Conservation (phyloP, 2,113 vertebrate genomes). For the Coptodon rendalli region DNA sequence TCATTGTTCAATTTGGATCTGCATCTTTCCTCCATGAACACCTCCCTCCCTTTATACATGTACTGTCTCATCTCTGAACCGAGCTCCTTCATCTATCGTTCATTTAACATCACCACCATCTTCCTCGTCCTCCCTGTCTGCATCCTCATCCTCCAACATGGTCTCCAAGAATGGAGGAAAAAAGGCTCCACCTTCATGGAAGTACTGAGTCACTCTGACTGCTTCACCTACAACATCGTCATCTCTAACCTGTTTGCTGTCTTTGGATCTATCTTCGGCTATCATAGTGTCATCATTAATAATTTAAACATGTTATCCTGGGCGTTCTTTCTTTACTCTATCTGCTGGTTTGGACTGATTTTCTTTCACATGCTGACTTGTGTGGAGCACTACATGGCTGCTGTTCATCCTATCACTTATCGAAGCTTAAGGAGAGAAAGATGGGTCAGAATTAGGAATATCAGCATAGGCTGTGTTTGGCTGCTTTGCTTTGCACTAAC, state of each 20-base stretch:
- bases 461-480: neutral
- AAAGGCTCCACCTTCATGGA: neutral
- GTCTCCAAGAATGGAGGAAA: no score
- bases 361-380: neutral
- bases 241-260: neutral
- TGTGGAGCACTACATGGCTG: neutral
- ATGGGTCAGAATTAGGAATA: rapidly evolving
- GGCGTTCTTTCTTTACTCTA: rapidly evolving
- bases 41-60: neutral
- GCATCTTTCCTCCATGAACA: neutral
- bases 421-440: rapidly evolving
- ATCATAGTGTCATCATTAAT: rapidly evolving
- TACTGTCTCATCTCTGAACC: neutral
- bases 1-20: neutral
- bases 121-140: neutral
- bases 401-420: neutral
- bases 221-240: neutral
- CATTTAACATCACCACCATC: rapidly evolving
- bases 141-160: no score
- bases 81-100: neutral
- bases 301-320: rapidly evolving
- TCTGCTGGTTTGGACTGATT: neutral
- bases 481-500: rapidly evolving
- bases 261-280: rapidly evolving
- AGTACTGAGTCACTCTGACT: neutral